phyloP scores from a whole-genome alignment of 2,888 invertebrate species.

The Drosophila limbata region DNA sequence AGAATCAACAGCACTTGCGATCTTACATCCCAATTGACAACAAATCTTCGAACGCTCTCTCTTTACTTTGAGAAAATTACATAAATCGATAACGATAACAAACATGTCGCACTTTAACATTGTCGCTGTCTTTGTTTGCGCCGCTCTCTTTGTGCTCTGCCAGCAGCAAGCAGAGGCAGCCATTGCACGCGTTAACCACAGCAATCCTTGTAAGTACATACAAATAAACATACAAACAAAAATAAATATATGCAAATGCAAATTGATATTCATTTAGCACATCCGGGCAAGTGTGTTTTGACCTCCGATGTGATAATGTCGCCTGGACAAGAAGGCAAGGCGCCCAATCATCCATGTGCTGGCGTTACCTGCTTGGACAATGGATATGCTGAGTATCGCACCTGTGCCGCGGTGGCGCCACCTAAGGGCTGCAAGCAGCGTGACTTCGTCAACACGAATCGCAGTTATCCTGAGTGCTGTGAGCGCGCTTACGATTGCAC shows the following conservation, averaged over 20 bases:
- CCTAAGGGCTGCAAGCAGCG: slow-evolving; percentile 81
- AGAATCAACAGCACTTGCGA: slow-evolving; percentile 59
- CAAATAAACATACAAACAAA: neutral
- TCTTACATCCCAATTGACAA: slow-evolving; percentile 48
- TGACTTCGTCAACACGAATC: slow-evolving; percentile 79
- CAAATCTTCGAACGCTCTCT: slow-evolving; percentile 8
- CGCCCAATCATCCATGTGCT: slow-evolving; percentile 79
- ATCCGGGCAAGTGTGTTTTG: slow-evolving; percentile 81
- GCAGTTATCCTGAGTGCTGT: slow-evolving; percentile 75
- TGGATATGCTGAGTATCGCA: slow-evolving; percentile 67
- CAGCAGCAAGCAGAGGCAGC: slow-evolving; percentile 61
- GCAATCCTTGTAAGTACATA: slow-evolving; percentile 74
- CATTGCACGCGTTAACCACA: slow-evolving; percentile 60
- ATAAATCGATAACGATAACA: neutral
- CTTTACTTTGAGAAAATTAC: neutral
- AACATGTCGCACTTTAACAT: slow-evolving; percentile 51
- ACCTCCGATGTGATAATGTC: slow-evolving; percentile 66
- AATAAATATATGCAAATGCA: too few species aligned
- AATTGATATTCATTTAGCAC: slow-evolving; percentile 40
- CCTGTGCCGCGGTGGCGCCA: slow-evolving; percentile 75
- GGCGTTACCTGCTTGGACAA: slow-evolving; percentile 69
- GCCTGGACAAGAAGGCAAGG: slow-evolving; percentile 77
- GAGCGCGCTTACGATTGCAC: slow-evolving; percentile 78
- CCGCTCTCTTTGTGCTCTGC: slow-evolving; percentile 27
- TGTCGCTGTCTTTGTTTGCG: slow-evolving; percentile 39